phyloP scores from a whole-genome alignment of 2,888 invertebrate species.

The Hofmannophila pseudospretella region DNA sequence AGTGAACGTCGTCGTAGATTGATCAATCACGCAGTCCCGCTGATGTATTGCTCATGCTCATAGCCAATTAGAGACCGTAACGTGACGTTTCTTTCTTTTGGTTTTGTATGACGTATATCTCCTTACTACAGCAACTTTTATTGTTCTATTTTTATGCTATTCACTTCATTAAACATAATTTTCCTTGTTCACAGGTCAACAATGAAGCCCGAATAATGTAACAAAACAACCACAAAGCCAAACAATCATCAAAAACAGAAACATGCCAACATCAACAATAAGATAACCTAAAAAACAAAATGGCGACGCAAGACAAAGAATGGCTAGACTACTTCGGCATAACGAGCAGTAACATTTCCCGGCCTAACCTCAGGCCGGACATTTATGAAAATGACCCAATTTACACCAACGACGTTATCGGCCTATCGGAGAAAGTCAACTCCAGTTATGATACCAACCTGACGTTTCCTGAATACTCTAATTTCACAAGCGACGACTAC shows the following conservation, averaged over 20 bases:
- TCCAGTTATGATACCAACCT: slow-evolving; percentile 44
- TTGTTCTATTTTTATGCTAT: too few species aligned
- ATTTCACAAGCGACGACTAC: slow-evolving; percentile 58
- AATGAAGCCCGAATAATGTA: slow-evolving; percentile 16
- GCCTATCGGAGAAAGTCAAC: slow-evolving; percentile 24
- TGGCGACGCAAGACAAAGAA: slow-evolving; percentile 50
- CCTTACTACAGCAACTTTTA: too few species aligned
- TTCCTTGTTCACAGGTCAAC: slow-evolving; percentile 31
- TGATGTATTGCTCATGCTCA: too few species aligned
- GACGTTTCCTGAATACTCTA: slow-evolving; percentile 42
- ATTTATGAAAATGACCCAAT: slow-evolving; percentile 12
- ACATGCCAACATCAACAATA: slow-evolving; percentile 29
- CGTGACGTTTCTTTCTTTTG: too few species aligned
- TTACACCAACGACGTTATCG: slow-evolving; percentile 17
- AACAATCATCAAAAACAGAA: slow-evolving; percentile 15
- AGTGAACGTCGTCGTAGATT: too few species aligned
- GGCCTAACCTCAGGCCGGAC: slow-evolving; percentile 22
- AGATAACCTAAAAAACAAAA: slow-evolving; percentile 41
- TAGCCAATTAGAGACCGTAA: too few species aligned
- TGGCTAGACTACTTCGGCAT: slow-evolving; percentile 46
- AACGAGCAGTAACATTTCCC: slow-evolving; percentile 26
- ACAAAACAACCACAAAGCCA: slow-evolving; percentile 10
- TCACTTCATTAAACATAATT: background rate
- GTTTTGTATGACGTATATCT: too few species aligned
- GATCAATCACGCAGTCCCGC: too few species aligned